phyloP scores from a whole-genome alignment of 2,113 vertebrate genomes.

The Corapipo altera region DNA sequence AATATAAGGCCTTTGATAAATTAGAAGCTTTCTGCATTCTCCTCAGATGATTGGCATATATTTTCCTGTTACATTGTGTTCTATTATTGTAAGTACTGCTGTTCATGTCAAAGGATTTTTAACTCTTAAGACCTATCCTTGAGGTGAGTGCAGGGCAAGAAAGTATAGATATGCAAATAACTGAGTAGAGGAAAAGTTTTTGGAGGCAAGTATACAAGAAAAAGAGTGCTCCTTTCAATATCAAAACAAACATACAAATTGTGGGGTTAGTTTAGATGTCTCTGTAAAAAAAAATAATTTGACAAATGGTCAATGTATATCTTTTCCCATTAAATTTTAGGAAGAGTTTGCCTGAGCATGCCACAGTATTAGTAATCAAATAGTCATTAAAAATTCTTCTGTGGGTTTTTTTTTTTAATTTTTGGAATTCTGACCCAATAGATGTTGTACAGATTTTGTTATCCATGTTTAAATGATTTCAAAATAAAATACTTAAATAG shows the following conservation, averaged over 20 bases:
- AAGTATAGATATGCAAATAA: not conserved
- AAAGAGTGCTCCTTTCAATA: not conserved
- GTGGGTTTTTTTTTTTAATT: not conserved
- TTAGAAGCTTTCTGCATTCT: not conserved
- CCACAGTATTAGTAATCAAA: not conserved
- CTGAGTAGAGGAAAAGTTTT: not conserved
- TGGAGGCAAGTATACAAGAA: not conserved
- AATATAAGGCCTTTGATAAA: not conserved
- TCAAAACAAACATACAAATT: not conserved
- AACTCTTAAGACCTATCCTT: not conserved
- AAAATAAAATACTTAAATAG: not conserved
- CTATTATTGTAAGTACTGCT: not conserved
- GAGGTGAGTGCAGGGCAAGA: not conserved
- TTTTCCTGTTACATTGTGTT: not conserved
- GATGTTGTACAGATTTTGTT: not conserved
- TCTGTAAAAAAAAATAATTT: not conserved
- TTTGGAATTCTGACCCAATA: accelerated
- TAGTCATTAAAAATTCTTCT: not conserved
- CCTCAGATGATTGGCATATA: not conserved
- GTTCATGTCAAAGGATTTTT: not conserved
- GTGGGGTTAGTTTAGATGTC: not conserved
- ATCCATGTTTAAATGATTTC: not conserved
- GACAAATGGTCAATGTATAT: not conserved
- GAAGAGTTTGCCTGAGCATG: not conserved
- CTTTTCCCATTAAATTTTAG: not conserved